Conservation (phyloP, 2,113 vertebrate genomes). For the Mormyrus iriodes region DNA sequence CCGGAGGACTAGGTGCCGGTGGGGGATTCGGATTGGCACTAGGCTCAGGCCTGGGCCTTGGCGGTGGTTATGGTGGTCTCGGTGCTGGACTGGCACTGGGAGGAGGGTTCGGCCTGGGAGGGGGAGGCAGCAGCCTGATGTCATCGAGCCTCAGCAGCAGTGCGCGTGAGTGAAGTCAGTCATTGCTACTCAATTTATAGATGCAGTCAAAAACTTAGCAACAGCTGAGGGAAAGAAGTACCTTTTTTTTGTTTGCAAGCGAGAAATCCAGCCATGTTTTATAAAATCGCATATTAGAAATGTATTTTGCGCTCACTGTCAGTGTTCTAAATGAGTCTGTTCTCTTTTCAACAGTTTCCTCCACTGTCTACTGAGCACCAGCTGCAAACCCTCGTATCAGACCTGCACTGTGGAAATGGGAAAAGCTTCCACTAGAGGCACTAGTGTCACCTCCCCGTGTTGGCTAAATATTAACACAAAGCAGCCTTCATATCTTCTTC, state of each 20-base stretch:
- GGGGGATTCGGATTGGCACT: background rate
- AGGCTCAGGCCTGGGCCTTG: background rate
- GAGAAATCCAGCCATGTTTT: background rate
- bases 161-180: slow-evolving; percentile 35
- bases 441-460: background rate
- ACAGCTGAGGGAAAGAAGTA: background rate
- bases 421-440: background rate
- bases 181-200: background rate
- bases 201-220: background rate
- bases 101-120: slow-evolving; percentile 19
- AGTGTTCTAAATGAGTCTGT: background rate
- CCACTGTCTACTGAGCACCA: slow-evolving; percentile 38
- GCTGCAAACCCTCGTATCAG: background rate
- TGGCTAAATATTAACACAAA: background rate
- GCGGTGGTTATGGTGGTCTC: background rate
- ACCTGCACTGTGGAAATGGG: background rate
- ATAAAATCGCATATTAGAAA: background rate
- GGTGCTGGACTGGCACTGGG: slow-evolving; percentile 23
- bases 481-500: background rate
- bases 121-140: slow-evolving; percentile 35
- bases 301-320: background rate
- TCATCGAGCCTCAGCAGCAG: slow-evolving; percentile 49
- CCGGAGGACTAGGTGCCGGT: background rate
- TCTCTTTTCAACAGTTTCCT: slow-evolving; percentile 33
- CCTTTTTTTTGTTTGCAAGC: background rate